A percentile compares a stretch with the other conserved stretches of the same genome.
These are phyloP conservation scores for Tetragonula clypearis DNA, from an alignment of 1,140 invertebrate species.

Conservation along the genomic window DNA sequence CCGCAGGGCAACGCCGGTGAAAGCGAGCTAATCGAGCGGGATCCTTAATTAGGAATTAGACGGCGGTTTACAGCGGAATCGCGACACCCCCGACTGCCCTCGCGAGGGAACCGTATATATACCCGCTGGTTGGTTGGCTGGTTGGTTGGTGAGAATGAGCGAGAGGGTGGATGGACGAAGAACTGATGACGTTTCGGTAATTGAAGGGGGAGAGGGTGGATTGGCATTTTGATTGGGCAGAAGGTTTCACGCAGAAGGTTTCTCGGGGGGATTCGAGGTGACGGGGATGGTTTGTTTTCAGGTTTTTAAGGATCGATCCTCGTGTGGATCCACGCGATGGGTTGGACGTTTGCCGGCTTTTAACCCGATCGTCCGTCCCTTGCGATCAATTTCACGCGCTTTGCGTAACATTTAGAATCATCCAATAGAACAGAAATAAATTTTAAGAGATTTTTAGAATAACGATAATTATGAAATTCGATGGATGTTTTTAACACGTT, in stretches of 20 bases:
- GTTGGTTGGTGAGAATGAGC: background rate
- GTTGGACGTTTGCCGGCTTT: no score
- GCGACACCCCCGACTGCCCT: slow-evolving; percentile 18
- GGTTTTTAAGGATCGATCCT: no score
- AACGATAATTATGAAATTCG: no score
- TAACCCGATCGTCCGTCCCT: no score
- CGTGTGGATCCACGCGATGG: no score
- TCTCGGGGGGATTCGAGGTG: background rate
- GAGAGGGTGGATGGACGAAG: background rate
- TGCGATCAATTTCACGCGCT: no score
- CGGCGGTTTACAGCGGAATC: slow-evolving; percentile 34
- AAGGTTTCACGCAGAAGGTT: background rate
- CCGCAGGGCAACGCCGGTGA: slow-evolving; percentile 14
- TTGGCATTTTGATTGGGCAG: background rate
- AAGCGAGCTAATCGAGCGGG: slow-evolving; percentile 39
- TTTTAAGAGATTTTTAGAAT: no score
- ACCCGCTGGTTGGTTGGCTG: no score
- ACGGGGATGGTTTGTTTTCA: no score
- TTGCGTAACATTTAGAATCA: no score
- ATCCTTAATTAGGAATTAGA: slow-evolving; percentile 51
- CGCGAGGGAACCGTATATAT: background rate
- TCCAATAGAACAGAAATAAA: no score
- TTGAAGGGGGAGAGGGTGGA: background rate
- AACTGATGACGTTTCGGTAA: background rate
- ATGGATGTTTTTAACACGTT: no score